Evolutionary conservation across 2,888 invertebrate genomes (phyloP).

Genomic region (Tipula helvola): DNA sequence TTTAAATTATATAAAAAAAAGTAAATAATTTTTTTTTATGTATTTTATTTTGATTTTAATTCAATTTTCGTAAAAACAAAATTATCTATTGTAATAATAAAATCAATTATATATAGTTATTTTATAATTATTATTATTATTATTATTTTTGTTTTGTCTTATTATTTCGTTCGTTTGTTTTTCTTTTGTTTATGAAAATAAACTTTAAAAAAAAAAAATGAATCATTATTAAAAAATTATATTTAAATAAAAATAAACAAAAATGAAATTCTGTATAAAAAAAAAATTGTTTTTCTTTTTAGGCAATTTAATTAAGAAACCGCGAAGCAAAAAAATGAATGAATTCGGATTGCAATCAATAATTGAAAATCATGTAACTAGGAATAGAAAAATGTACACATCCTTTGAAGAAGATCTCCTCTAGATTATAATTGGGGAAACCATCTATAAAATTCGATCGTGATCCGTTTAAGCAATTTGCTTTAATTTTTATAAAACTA

Average conservation of each 20-base stretch:
- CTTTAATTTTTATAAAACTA: no score
- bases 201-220: not conserved
- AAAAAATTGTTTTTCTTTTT: not conserved
- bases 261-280: not conserved
- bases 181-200: not conserved
- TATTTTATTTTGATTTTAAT: not conserved
- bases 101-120: not conserved
- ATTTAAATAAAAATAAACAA: slow-evolving; percentile 4
- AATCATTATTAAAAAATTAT: not conserved
- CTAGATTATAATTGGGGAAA: no score
- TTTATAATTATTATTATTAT: not conserved
- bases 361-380: no score
- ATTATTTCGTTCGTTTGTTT: not conserved
- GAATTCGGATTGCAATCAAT: no score
- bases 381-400: no score
- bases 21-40: not conserved
- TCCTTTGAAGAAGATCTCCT: no score
- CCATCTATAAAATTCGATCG: no score
- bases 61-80: not conserved
- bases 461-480: no score
- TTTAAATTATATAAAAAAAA: not conserved
- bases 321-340: no score
- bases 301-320: not conserved
- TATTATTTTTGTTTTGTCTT: not conserved
- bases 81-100: not conserved